These are phyloP conservation scores for Hyperoplus lanceolatus DNA, from an alignment of 2,797 vertebrate species.

Conservation along the genomic window DNA sequence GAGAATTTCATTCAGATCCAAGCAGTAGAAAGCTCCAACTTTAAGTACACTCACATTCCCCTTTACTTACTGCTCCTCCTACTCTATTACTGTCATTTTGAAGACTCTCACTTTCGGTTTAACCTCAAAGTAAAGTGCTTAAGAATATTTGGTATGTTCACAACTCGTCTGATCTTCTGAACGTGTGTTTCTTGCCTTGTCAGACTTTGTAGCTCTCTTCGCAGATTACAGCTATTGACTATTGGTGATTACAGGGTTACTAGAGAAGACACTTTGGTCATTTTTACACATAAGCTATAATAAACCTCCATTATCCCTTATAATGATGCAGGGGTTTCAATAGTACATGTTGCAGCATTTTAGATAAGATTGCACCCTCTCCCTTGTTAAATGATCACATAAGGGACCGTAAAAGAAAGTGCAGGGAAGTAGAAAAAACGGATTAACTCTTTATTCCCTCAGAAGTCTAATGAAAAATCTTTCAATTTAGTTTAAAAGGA, in stretches of 20 bases:
- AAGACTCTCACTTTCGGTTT: background rate
- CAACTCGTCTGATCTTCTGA: background rate
- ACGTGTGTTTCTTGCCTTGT: background rate
- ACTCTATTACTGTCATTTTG: background rate
- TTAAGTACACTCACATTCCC: background rate
- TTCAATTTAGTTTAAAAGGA: background rate
- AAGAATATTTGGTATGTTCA: background rate
- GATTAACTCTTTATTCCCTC: background rate
- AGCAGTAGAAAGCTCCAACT: background rate
- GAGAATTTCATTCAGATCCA: background rate
- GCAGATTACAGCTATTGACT: background rate
- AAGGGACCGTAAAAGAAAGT: background rate
- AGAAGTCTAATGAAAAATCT: background rate
- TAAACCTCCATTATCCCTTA: background rate
- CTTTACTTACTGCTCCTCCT: slow-evolving; percentile 8
- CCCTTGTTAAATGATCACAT: background rate
- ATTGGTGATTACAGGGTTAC: background rate
- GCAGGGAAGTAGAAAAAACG: background rate
- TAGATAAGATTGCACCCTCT: background rate
- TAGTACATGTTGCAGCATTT: background rate
- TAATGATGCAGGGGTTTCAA: background rate
- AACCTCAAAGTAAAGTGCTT: background rate
- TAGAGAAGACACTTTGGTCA: background rate
- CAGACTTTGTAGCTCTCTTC: background rate
- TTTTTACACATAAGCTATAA: background rate